A percentile compares a stretch with the other conserved stretches of the same genome.
These are phyloP conservation scores for Okamejei kenojei DNA, from an alignment of 2,797 vertebrate genomes.

Conservation along the genomic window DNA sequence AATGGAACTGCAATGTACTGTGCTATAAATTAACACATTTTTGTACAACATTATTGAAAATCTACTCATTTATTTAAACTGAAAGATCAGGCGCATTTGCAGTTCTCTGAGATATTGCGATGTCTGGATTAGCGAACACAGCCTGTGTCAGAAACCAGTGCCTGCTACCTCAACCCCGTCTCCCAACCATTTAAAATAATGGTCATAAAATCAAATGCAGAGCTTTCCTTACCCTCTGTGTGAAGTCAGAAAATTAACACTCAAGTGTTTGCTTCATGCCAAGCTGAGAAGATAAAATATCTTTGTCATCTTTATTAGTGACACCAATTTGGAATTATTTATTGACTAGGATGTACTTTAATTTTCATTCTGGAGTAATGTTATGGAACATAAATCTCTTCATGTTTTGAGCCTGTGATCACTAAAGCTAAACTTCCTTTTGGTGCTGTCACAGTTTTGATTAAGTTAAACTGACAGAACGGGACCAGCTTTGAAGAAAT, in stretches of 20 bases:
- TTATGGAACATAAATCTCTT: neutral
- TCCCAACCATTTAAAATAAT: neutral
- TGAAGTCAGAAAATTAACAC: slow-evolving; percentile 14
- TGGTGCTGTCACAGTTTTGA: neutral
- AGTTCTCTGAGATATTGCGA: neutral
- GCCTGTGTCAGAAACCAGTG: neutral
- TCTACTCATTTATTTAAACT: neutral
- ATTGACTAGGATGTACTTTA: neutral
- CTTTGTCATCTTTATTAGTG: neutral
- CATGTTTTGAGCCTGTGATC: neutral
- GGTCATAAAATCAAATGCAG: neutral
- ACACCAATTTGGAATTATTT: slow-evolving; percentile 19
- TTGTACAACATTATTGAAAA: neutral
- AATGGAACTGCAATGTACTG: neutral
- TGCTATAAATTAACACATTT: neutral
- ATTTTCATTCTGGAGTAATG: slow-evolving; percentile 4
- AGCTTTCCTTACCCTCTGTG: neutral
- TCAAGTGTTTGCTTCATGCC: neutral
- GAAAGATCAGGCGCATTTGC: neutral
- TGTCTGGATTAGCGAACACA: neutral
- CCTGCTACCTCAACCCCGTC: neutral
- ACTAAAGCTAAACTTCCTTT: neutral
- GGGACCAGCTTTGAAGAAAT: neutral
- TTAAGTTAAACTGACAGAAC: neutral
- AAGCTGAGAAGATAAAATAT: neutral